A percentile compares a stretch with the other conserved stretches of the same genome.
Evolutionary conservation across 2,113 vertebrate genomes (phyloP).

Genomic region (Pipa parva): DNA sequence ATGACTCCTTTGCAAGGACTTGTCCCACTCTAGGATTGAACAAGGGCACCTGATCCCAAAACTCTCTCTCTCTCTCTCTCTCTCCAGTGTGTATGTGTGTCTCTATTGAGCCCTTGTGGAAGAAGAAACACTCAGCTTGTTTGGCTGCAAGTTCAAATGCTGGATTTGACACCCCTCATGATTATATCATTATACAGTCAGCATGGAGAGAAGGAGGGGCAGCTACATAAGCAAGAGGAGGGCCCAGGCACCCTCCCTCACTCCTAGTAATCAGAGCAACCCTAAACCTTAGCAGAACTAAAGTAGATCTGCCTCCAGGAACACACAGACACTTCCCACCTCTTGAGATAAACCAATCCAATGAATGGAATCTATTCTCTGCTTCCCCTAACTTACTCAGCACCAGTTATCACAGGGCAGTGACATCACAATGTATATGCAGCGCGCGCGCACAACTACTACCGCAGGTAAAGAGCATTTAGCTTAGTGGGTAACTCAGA

Average conservation of each 20-base stretch:
- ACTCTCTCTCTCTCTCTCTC: slow-evolving; percentile 37
- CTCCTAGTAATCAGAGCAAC: slow-evolving; percentile 46
- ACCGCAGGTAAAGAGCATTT: too few relatives aligned
- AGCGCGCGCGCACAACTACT: too few relatives aligned
- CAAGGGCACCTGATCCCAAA: slow-evolving; percentile 52
- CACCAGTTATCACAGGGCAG: too few relatives aligned
- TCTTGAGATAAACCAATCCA: slow-evolving; percentile 21
- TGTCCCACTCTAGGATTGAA: slow-evolving; percentile 25
- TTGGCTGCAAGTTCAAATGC: slow-evolving; percentile 80
- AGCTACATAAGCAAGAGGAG: slow-evolving; percentile 64
- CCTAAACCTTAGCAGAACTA: slow-evolving; percentile 49
- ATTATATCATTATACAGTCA: slow-evolving; percentile 82
- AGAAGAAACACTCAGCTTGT: slow-evolving; percentile 59
- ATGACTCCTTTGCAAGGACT: slow-evolving; percentile 38
- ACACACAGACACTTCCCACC: slow-evolving; percentile 43
- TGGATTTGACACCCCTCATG: slow-evolving; percentile 78
- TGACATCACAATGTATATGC: too few relatives aligned
- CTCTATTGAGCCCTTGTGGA: slow-evolving; percentile 54
- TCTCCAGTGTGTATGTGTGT: slow-evolving; percentile 44
- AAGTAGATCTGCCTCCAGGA: slow-evolving; percentile 41
- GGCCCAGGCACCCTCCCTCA: slow-evolving; percentile 53
- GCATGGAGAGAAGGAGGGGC: slow-evolving; percentile 80
- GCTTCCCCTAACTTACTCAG: too few relatives aligned
- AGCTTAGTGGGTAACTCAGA: too few relatives aligned
- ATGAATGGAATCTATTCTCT: too few relatives aligned